Base-by-base conservation (phyloP, 2,888 invertebrate genomes). In the Ormyrus nitidulus region DNA sequence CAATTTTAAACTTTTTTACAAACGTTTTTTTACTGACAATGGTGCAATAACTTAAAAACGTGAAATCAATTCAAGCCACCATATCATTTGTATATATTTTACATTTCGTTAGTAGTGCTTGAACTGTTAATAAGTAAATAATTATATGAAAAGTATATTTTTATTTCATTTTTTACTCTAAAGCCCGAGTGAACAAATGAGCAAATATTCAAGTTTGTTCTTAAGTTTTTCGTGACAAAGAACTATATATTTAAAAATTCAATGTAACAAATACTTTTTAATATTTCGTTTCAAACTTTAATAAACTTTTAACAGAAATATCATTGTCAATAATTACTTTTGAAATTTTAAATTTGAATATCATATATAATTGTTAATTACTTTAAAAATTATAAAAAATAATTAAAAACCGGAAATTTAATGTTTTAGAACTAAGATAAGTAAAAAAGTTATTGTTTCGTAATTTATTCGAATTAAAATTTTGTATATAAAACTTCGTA, bases 1-100 rank as follows among this genome's bases (percentile, higher is more conserved):
- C 34, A 68, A 69, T 69, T 49, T 48, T 59, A 51, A 72, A 73
- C 44, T 54, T 78, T 77, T 77, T 76, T 75, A 72, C 13, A 49
- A 61, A 51, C 34, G n/a, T 49, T 71, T 80, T 71, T 81, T 81
- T 81, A 81, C 74, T 78, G 65, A 73, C 62, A 62, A 75, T 75
- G 75, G 71, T 81, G 81, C 81, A 81, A 81, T 81, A 74, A 71
- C 61, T 69, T 80, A 62, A 34, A 34, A 34, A 72, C 58, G 65
- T 13, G 51, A 74, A 70, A 61, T 81, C 58, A 56, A 49, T 81
- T 72, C 54, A 77, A 77, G 66, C 78, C 71, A 78, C 65, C 9
- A 34, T 34, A 71, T 80, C 64, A 77, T 78, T 78, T 81, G 81
- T 81, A 81, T 68, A 81, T 78, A 81, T 75, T 78, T 78, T 77